Evolutionary conservation across 1,140 invertebrate species (phyloP), one percentile per base, ranked within the genome.

Genomic region (Psix sp.): DNA sequence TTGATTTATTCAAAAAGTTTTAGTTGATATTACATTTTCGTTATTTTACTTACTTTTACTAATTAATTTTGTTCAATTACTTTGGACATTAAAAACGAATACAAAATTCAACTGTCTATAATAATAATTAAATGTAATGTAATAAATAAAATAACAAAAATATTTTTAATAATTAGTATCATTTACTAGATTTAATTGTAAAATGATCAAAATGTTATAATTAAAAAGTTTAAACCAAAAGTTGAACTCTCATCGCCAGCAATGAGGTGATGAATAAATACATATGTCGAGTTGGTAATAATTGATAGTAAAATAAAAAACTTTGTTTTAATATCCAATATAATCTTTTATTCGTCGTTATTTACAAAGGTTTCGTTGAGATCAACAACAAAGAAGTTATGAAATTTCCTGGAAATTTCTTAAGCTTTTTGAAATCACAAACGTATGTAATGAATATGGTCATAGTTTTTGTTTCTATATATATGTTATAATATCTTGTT

Each of bases 1-100:
- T 42, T 45, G 49, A 35, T 33, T 36, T 2, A 40, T 16, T 35
- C 33, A 13, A 11, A 49, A 59, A 38, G 18, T n/a, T n/a, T 21
- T 17, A 49, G 26, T 48, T 14, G 13, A 31, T n/a, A n/a, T n/a
- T n/a, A n/a, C n/a, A n/a, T n/a, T n/a, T n/a, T n/a, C n/a, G n/a
- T 13, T 60, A 45, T 21, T 39, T 35, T 59, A 56, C 62, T 54
- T 70, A 60, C 49, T 54, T 45, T 65, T 60, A 52, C 51, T 24
- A 68, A 43, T 9, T 0, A 57, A 42, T 57, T 67, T 46, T 49
- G 14, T 29, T 33, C 31, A 49, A 48, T 43, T 21, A 43, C 20
- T 42, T 36, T 45, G 46, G 21, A 51, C 14, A 54, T 54, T 52
- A 29, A 29, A 2, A 29, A 29, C 26, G 2, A 10, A 29, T 29